A percentile compares a stretch with the other conserved stretches of the same genome.
phyloP scores from a whole-genome alignment of 1,140 invertebrate species.

The Chironomus tepperi region DNA sequence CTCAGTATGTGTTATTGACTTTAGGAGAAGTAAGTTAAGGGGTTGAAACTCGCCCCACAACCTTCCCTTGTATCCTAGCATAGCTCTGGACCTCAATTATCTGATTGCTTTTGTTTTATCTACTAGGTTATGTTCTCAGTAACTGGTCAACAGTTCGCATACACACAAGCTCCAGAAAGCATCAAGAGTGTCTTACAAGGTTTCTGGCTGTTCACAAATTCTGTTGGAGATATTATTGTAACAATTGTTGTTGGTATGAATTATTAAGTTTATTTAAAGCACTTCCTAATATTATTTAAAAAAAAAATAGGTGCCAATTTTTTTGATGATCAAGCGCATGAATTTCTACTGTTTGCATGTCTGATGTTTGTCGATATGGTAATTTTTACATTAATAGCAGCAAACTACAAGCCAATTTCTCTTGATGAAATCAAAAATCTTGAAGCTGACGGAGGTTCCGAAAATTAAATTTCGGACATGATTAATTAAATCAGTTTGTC shows the following conservation, averaged over 20 bases:
- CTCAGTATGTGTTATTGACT: constrained; percentile 75
- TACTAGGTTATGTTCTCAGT: constrained; percentile 58
- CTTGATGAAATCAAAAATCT: not conserved
- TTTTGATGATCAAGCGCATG: constrained; percentile 54
- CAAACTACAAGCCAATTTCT: constrained; percentile 47
- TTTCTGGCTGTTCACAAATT: constrained; percentile 66
- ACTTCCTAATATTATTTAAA: too few relatives aligned
- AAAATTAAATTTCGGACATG: too few relatives aligned
- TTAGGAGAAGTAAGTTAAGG: constrained; percentile 47
- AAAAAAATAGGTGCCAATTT: too few relatives aligned
- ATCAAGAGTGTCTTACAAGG: constrained; percentile 78
- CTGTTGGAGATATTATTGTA: constrained; percentile 73
- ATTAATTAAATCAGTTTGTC: too few relatives aligned
- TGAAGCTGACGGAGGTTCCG: not conserved
- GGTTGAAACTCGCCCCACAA: too few relatives aligned
- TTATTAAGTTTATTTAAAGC: not conserved
- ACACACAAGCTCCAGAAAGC: constrained; percentile 40
- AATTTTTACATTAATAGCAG: constrained; percentile 69
- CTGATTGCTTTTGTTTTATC: constrained; percentile 42
- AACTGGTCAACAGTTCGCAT: constrained; percentile 66
- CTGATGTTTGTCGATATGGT: constrained; percentile 77
- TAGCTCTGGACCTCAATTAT: not conserved
- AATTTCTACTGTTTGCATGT: constrained; percentile 61
- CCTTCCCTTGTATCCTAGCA: too few relatives aligned
- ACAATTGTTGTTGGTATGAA: constrained; percentile 62